Percentiles rank a stretch among this genome's conserved stretches.
Evolutionary conservation across 2,888 invertebrate genomes (phyloP).

Genomic region (Andricus curvator): DNA sequence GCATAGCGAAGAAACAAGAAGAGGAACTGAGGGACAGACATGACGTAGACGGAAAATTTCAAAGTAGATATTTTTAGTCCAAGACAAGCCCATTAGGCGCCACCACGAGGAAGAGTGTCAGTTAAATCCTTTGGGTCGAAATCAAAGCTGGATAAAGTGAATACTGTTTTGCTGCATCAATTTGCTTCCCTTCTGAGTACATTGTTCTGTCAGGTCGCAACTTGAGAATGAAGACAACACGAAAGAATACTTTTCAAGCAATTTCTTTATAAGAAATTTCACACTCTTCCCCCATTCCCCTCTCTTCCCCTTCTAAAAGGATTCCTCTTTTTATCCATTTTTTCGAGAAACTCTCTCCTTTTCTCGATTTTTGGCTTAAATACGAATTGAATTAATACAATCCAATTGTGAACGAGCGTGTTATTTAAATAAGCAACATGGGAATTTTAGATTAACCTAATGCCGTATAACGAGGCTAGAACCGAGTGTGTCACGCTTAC

Average conservation of each 20-base stretch:
- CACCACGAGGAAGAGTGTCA: constrained; percentile 56
- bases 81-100: constrained; percentile 68
- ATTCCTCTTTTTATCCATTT: no score
- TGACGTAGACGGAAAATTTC: constrained; percentile 61
- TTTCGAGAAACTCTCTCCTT: no score
- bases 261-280: not conserved
- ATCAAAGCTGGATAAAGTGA: constrained; percentile 61
- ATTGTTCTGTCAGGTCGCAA: constrained; percentile 31
- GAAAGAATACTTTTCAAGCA: not conserved
- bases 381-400: no score
- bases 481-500: no score
- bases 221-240: not conserved
- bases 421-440: no score
- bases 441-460: no score
- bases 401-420: no score
- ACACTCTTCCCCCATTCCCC: no score
- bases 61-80: constrained; percentile 67
- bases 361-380: no score
- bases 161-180: constrained; percentile 45
- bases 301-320: no score
- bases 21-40: constrained; percentile 24
- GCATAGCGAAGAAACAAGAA: constrained; percentile 33
- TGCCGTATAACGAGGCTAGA: no score
- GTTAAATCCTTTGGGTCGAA: constrained; percentile 62
- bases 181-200: constrained; percentile 26